These are phyloP conservation scores for Amblyjoppa fuscipennis DNA, from an alignment of 2,888 invertebrate genomes.

Conservation along the genomic window DNA sequence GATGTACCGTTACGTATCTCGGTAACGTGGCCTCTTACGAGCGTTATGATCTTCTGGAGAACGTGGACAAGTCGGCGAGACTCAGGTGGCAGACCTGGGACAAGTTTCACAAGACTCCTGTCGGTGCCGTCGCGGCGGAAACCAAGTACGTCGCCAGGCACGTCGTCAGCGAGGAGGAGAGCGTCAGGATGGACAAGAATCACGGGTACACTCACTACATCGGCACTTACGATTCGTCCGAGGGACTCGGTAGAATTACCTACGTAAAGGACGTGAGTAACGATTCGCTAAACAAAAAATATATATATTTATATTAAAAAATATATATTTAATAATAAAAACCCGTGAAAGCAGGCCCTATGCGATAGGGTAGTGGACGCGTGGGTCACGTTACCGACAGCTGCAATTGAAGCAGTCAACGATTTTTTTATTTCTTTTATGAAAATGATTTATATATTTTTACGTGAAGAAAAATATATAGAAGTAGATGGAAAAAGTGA, in stretches of 20 bases:
- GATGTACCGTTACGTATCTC: conserved; percentile 89
- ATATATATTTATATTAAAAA: not conserved
- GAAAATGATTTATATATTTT: too few species aligned
- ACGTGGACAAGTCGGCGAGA: conserved; percentile 91
- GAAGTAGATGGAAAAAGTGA: too few species aligned
- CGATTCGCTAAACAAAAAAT: not conserved
- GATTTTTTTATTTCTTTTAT: too few species aligned
- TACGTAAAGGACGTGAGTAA: conserved; percentile 88
- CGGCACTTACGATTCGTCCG: conserved; percentile 89
- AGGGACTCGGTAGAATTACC: conserved; percentile 89
- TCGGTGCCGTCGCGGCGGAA: conserved; percentile 88
- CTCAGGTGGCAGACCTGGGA: conserved; percentile 92
- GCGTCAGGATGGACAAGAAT: conserved; percentile 55
- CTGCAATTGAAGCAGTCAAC: too few species aligned
- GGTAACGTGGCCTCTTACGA: conserved; percentile 87
- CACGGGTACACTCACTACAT: conserved; percentile 87
- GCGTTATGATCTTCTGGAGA: conserved; percentile 91
- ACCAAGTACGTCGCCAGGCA: conserved; percentile 86
- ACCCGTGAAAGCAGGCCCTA: too few species aligned
- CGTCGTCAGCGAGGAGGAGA: conserved; percentile 76
- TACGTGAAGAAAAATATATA: too few species aligned
- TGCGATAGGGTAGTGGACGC: too few species aligned
- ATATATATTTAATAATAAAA: too few species aligned
- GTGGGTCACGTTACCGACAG: too few species aligned
- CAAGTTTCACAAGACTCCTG: conserved; percentile 89